Percentiles rank a stretch among this genome's conserved stretches.
Conservation (phyloP, 2,888 invertebrate species). For the Neoascia interrupta region DNA sequence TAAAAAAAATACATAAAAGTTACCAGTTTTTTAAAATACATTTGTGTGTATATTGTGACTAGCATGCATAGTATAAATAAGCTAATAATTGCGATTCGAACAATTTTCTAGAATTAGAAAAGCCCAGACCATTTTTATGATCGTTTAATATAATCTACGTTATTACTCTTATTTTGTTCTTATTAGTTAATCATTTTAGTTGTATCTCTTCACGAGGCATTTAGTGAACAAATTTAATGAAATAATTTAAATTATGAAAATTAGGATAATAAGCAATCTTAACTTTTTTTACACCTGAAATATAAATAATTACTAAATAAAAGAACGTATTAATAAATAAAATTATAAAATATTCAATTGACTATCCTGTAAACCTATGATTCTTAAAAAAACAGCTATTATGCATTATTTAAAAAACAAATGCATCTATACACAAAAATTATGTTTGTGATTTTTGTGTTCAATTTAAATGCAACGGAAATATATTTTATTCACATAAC, state of each 20-base stretch:
- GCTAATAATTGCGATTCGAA: slow-evolving; percentile 31
- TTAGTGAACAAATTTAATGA: slow-evolving; percentile 40
- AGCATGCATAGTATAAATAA: too few species aligned
- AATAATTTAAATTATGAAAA: slow-evolving; percentile 17
- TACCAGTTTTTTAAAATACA: slow-evolving; percentile 43
- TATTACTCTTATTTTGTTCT: not conserved
- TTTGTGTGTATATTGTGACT: too few species aligned
- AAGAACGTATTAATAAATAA: slow-evolving; percentile 9
- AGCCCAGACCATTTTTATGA: slow-evolving; percentile 40
- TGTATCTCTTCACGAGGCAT: slow-evolving; percentile 54
- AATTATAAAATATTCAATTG: too few species aligned
- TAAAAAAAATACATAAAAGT: slow-evolving; percentile 20
- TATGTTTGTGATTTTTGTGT: too few species aligned
- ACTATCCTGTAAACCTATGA: too few species aligned
- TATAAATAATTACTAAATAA: slow-evolving; percentile 17
- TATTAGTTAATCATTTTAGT: slow-evolving; percentile 42
- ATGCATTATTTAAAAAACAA: slow-evolving; percentile 10
- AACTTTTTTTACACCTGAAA: slow-evolving; percentile 60
- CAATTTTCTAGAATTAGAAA: slow-evolving; percentile 55
- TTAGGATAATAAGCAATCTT: slow-evolving; percentile 50
- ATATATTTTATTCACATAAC: slow-evolving; percentile 52
- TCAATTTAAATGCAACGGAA: too few species aligned
- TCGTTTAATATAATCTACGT: slow-evolving; percentile 14
- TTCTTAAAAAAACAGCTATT: too few species aligned
- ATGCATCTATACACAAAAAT: slow-evolving; percentile 1